Conservation (phyloP, 92 coral and sea anemone genomes). For the Phenganax stokvisi region DNA sequence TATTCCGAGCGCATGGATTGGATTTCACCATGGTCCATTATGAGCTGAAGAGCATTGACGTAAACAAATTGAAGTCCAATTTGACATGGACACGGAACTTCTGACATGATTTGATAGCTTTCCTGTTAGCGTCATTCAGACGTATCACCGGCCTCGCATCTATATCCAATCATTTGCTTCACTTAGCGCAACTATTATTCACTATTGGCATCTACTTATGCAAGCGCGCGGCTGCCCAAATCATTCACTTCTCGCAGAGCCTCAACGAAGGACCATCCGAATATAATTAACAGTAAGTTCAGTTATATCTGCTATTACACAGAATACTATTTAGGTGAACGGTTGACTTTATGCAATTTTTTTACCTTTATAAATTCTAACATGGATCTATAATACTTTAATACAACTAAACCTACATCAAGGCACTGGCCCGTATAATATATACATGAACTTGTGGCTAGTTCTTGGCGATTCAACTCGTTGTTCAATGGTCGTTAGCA, state of each 20-base stretch:
- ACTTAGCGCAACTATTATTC: not conserved
- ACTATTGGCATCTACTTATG: not conserved
- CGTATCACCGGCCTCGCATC: not conserved
- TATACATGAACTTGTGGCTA: too few relatives aligned
- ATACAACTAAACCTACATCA: too few relatives aligned
- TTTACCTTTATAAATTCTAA: too few relatives aligned
- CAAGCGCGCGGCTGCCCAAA: not conserved
- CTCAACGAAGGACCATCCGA: too few relatives aligned
- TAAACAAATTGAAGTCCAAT: not conserved
- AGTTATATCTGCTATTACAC: too few relatives aligned
- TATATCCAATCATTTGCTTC: slow-evolving; percentile 16
- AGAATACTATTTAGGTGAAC: too few relatives aligned
- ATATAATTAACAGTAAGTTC: too few relatives aligned
- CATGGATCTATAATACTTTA: too few relatives aligned
- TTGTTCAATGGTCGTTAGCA: too few relatives aligned
- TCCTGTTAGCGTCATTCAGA: slow-evolving; percentile 23
- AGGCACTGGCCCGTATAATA: too few relatives aligned
- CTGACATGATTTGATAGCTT: slow-evolving; percentile 23
- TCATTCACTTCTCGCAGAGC: slow-evolving; percentile 4
- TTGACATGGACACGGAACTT: slow-evolving; percentile 11
- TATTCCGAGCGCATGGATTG: not conserved
- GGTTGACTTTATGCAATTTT: too few relatives aligned
- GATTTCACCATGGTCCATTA: not conserved
- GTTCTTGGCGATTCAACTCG: too few relatives aligned
- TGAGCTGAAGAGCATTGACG: not conserved